Base-by-base conservation (phyloP, 2,113 vertebrate genomes). In the Labeo rohita region DNA sequence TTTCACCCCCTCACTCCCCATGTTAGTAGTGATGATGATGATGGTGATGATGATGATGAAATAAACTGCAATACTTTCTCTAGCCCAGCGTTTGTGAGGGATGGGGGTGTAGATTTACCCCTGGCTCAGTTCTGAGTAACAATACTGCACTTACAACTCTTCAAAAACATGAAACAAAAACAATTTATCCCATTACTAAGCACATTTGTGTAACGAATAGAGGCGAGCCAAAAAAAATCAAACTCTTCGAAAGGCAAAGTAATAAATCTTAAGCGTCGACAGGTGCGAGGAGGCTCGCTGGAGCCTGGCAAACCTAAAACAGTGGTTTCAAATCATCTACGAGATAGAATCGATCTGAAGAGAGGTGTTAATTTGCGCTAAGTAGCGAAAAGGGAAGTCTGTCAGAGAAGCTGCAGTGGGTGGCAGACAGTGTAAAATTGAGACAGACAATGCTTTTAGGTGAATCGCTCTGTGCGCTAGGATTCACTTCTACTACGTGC, bases 141-240 rank as follows among this genome's bases (percentile, higher is more conserved):
- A 93, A 92, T 93, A 93, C 91, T 90, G 93, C 94, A 93, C 92
- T 92, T 91, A 91, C 90, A 88, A 87, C 83, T 91, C 93, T 93
- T 94, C 91, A 90, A 85, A 88, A 94, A 93, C 94, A 94, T 92
- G 50, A 80, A 74, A 80, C 74, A 65, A 93, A 94, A 95, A 95
- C 94, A 92, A 94, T 94, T 94, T 92, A 94, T 92, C 93, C 93
- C 92, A 94, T 95, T 95, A 95, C 93, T 92, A 95, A 94, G 94
- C 94, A 94, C 88, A 92, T 94, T 94, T 93, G 92, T 90, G 89
- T 93, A 90, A 83, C 84, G 88, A 88, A 88, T 39, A 77, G 50
- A 54, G 63, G 39, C 45, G 50, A 56, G 76, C 54, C 34, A 84
- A 70, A 56, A 87, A 86, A 81, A 73, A n/a, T 0, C 39, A 80